phyloP scores from a whole-genome alignment of 2,888 invertebrate species.

The Gnatocerus cornutus region DNA sequence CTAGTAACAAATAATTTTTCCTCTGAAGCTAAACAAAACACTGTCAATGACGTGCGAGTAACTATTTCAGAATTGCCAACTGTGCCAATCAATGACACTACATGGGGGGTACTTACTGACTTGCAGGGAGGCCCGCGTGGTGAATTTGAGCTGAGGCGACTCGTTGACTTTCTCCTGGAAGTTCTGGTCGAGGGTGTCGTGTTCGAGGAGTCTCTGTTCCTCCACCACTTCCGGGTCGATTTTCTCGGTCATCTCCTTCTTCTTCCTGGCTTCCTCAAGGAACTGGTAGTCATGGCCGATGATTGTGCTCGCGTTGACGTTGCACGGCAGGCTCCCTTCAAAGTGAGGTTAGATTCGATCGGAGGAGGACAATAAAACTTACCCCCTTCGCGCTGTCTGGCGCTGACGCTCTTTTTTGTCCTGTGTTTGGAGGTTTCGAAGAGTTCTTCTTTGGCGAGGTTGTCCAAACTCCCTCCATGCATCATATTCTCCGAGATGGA shows the following conservation, averaged over 20 bases:
- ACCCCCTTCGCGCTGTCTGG: constrained; percentile 78
- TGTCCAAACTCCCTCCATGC: constrained; percentile 75
- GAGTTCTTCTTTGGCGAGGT: constrained; percentile 73
- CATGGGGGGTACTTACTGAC: constrained; percentile 64
- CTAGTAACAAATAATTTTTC: constrained; percentile 21
- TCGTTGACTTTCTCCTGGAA: constrained; percentile 56
- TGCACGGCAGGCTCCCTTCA: constrained; percentile 68
- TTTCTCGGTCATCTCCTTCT: constrained; percentile 58
- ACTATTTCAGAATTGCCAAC: background rate
- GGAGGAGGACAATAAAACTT: too few species aligned
- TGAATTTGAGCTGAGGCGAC: constrained; percentile 51
- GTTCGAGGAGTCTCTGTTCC: constrained; percentile 64
- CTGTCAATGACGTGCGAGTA: too few species aligned
- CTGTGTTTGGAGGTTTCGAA: constrained; percentile 63
- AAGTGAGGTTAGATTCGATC: background rate
- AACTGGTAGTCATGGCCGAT: constrained; percentile 63
- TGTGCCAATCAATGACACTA: too few species aligned
- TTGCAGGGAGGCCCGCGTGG: constrained; percentile 62
- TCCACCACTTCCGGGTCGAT: constrained; percentile 64
- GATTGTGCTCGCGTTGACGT: constrained; percentile 66
- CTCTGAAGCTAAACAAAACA: constrained; percentile 3
- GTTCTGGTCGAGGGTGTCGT: constrained; percentile 64
- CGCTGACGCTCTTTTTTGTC: constrained; percentile 67
- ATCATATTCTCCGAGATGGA: constrained; percentile 73
- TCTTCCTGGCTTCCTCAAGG: constrained; percentile 64